Percentiles rank a stretch among this genome's conserved stretches.
These are phyloP conservation scores for Heteractis magnifica DNA, from an alignment of 92 coral and sea anemone genomes.

Conservation along the genomic window DNA sequence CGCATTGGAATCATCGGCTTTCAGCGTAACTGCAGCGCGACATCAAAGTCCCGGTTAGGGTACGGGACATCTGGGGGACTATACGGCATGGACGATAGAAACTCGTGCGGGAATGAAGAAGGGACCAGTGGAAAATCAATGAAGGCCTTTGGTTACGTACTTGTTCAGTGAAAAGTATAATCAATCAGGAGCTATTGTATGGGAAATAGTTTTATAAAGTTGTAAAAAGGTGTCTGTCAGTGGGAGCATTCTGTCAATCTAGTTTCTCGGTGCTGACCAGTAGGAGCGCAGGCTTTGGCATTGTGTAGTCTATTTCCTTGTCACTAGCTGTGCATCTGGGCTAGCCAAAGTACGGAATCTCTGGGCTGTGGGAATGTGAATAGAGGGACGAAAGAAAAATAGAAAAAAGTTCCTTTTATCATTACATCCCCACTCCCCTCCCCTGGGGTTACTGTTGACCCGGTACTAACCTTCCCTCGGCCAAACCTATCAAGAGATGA, in stretches of 20 bases:
- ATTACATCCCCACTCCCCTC: too few relatives aligned
- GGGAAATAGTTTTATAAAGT: background rate
- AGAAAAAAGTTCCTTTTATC: too few relatives aligned
- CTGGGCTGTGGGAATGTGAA: too few relatives aligned
- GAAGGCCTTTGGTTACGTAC: conserved; percentile 39
- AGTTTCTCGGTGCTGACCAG: too few relatives aligned
- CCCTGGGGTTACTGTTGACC: too few relatives aligned
- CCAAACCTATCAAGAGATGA: too few relatives aligned
- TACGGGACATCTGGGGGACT: conserved; percentile 47
- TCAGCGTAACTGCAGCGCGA: background rate
- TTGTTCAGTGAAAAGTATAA: conserved; percentile 24
- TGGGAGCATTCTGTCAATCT: background rate
- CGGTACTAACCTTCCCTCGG: too few relatives aligned
- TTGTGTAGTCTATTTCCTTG: too few relatives aligned
- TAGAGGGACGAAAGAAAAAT: too few relatives aligned
- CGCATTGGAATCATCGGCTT: conserved; percentile 56
- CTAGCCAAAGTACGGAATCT: too few relatives aligned
- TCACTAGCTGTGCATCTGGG: too few relatives aligned
- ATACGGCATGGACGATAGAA: conserved; percentile 37
- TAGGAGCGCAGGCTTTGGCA: too few relatives aligned
- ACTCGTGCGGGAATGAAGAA: conserved; percentile 57
- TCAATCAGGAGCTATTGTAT: background rate
- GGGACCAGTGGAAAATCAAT: conserved; percentile 6
- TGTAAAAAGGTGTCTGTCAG: background rate
- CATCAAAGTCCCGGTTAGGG: conserved; percentile 50